Percentiles rank a stretch among this genome's conserved stretches.
phyloP scores from a whole-genome alignment of 2,797 vertebrate species.

The Hippopotamyrus pictus region DNA sequence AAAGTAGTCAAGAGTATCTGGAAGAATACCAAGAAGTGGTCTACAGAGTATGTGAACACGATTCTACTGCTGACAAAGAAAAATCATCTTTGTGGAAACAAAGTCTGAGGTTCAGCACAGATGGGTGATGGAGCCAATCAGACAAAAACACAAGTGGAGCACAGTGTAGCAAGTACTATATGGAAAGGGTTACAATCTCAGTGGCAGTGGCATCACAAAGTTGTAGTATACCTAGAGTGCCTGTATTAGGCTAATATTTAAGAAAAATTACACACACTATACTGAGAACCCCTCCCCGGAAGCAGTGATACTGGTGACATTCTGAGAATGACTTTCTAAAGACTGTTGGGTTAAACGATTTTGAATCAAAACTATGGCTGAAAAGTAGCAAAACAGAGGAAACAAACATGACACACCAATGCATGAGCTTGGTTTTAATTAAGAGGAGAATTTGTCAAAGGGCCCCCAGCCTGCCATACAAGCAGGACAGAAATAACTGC shows the following conservation, averaged over 20 bases:
- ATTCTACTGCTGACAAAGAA: not conserved
- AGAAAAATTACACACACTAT: too few relatives aligned
- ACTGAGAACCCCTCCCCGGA: not conserved
- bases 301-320: not conserved
- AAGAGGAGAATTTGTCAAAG: slow-evolving; percentile 50
- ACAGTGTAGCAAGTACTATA: not conserved
- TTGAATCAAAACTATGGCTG: not conserved
- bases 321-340: not conserved
- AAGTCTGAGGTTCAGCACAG: not conserved
- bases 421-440: slow-evolving; percentile 37
- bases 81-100: not conserved
- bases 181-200: not conserved
- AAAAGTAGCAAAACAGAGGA: not conserved
- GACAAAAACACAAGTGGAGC: not conserved
- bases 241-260: too few relatives aligned
- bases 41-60: not conserved
- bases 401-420: not conserved
- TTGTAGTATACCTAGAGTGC: not conserved
- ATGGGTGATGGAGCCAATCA: not conserved
- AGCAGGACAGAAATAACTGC: slow-evolving; percentile 34
- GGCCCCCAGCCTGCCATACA: slow-evolving; percentile 38
- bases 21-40: not conserved
- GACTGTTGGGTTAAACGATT: not conserved
- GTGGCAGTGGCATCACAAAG: not conserved
- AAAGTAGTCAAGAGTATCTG: not conserved